Conservation (phyloP, 2,113 vertebrate genomes). For the Pogona vitticeps region DNA sequence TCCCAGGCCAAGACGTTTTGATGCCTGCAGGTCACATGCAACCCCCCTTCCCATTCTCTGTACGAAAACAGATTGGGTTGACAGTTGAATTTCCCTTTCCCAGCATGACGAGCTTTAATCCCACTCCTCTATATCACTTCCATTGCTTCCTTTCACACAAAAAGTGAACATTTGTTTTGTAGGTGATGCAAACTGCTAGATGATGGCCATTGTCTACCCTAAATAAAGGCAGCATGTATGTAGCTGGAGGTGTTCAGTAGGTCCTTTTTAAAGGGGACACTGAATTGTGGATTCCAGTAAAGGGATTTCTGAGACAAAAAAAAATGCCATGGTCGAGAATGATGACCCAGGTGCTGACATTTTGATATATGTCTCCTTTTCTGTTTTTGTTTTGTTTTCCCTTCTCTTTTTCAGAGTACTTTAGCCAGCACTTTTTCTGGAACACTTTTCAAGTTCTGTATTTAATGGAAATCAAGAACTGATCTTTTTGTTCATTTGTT, state of each 20-base stretch:
- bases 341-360: not conserved
- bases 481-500: slow-evolving; percentile 56
- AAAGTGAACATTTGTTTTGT: not conserved
- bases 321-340: not conserved
- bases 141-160: too few relatives aligned
- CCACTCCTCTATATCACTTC: not conserved
- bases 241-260: not conserved
- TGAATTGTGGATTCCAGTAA: not conserved
- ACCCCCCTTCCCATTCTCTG: too few relatives aligned
- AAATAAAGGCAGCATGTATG: not conserved
- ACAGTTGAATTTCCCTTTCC: too few relatives aligned
- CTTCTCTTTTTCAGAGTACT: slow-evolving; percentile 70
- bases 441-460: slow-evolving; percentile 75
- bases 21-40: too few relatives aligned
- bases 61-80: too few relatives aligned
- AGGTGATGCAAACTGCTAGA: not conserved
- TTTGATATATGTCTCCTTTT: slow-evolving; percentile 24
- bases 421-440: slow-evolving; percentile 75
- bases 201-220: not conserved
- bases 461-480: slow-evolving; percentile 67
- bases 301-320: not conserved
- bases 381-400: slow-evolving; percentile 45
- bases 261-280: not conserved
- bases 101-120: too few relatives aligned
- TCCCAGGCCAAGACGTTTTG: too few relatives aligned